Percentiles rank a stretch among this genome's conserved stretches.
phyloP scores from a whole-genome alignment of 2,113 vertebrate genomes.

The Chinchilla lanigera region DNA sequence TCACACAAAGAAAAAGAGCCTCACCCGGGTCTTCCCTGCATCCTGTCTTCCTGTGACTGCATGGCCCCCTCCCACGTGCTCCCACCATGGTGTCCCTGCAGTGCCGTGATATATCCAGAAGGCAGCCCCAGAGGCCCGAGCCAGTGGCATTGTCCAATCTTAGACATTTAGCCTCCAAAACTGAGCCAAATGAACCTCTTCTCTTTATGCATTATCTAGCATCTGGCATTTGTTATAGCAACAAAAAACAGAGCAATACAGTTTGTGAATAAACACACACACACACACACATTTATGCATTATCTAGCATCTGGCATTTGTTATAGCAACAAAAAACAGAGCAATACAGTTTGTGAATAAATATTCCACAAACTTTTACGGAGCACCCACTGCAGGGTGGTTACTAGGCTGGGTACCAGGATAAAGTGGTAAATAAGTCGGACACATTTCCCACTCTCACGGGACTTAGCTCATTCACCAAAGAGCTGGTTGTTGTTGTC shows the following conservation, averaged over 20 bases:
- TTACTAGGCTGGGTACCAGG: neutral
- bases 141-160: no score
- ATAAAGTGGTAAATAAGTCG: neutral
- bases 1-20: neutral
- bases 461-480: neutral
- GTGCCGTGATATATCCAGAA: neutral
- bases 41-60: neutral
- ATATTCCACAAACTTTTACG: neutral
- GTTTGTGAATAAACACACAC: neutral
- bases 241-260: neutral
- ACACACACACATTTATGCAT: no score
- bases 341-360: neutral
- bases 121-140: no score
- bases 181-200: neutral
- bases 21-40: neutral
- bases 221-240: neutral
- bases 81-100: neutral
- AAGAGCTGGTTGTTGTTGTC: neutral
- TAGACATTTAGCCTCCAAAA: neutral
- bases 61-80: neutral
- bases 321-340: neutral
- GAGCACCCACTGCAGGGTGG: no score
- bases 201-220: neutral
- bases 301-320: neutral
- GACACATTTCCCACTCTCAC: neutral